Conservation (phyloP, 2,888 invertebrate species). For the Drosophila atripex region DNA sequence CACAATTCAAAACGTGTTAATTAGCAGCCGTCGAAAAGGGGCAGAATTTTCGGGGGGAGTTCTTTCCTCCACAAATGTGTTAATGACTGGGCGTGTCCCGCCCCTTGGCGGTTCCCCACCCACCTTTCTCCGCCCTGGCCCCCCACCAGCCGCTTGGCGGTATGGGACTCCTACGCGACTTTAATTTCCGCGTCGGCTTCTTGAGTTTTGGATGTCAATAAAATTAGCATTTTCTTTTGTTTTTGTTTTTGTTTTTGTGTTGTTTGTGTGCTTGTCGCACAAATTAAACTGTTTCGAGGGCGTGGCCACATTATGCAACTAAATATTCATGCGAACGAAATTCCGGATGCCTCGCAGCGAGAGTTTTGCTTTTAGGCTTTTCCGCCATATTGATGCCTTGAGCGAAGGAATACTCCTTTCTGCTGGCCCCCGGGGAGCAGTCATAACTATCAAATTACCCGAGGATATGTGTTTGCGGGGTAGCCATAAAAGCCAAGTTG, state of each 20-base stretch:
- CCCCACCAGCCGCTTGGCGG: no score
- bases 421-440: constrained; percentile 11
- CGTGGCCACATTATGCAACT: constrained; percentile 70
- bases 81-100: constrained; percentile 64
- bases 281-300: constrained; percentile 59
- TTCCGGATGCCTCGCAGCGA: constrained; percentile 16
- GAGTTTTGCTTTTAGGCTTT: constrained; percentile 7
- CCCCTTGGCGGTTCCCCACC: background rate
- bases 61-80: constrained; percentile 66
- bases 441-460: constrained; percentile 75
- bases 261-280: constrained; percentile 60
- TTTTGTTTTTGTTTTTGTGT: constrained; percentile 44
- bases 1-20: constrained; percentile 80
- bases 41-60: constrained; percentile 14
- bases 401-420: constrained; percentile 7
- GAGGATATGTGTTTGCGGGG: constrained; percentile 62
- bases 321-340: constrained; percentile 73
- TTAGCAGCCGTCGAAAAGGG: constrained; percentile 56
- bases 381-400: constrained; percentile 30
- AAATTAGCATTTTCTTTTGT: constrained; percentile 79
- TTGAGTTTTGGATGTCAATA: constrained; percentile 70
- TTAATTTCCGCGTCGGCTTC: constrained; percentile 61
- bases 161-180: constrained; percentile 14
- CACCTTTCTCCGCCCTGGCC: background rate
- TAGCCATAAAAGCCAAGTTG: constrained; percentile 59